Evolutionary conservation across 1,140 invertebrate genomes (phyloP).

Genomic region (Dermatophagoides farinae): DNA sequence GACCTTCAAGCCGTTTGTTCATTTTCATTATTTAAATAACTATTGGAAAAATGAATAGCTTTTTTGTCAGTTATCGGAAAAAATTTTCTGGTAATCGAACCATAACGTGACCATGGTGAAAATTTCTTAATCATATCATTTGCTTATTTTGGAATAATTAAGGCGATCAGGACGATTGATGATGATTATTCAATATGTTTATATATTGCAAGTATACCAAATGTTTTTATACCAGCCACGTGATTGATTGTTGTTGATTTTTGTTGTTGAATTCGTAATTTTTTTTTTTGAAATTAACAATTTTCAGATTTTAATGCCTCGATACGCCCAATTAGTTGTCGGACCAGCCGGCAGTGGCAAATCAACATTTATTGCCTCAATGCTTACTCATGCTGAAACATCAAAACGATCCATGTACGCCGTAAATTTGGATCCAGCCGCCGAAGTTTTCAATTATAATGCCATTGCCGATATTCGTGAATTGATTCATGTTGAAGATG

Average conservation of each 20-base stretch:
- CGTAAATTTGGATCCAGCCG: constrained; percentile 92
- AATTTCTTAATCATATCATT: too few relatives aligned
- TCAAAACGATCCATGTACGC: constrained; percentile 53
- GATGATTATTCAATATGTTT: too few relatives aligned
- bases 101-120: too few relatives aligned
- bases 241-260: too few relatives aligned
- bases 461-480: constrained; percentile 73
- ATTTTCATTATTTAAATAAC: too few relatives aligned
- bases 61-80: neutral
- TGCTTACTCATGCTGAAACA: constrained; percentile 60
- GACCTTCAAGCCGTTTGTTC: too few relatives aligned
- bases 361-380: constrained; percentile 83
- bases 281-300: neutral
- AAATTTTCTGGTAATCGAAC: too few relatives aligned
- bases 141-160: too few relatives aligned
- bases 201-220: too few relatives aligned
- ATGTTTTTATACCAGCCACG: too few relatives aligned
- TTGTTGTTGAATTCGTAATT: neutral
- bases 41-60: too few relatives aligned
- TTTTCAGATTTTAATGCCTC: constrained; percentile 34
- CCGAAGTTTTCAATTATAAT: constrained; percentile 81
- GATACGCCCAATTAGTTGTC: constrained; percentile 80
- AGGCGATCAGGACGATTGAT: too few relatives aligned
- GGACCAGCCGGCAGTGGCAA: constrained; percentile 90
- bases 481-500: constrained; percentile 81